Evolutionary conservation across 1,140 invertebrate species (phyloP).

Genomic region (Aradophagus sp.): DNA sequence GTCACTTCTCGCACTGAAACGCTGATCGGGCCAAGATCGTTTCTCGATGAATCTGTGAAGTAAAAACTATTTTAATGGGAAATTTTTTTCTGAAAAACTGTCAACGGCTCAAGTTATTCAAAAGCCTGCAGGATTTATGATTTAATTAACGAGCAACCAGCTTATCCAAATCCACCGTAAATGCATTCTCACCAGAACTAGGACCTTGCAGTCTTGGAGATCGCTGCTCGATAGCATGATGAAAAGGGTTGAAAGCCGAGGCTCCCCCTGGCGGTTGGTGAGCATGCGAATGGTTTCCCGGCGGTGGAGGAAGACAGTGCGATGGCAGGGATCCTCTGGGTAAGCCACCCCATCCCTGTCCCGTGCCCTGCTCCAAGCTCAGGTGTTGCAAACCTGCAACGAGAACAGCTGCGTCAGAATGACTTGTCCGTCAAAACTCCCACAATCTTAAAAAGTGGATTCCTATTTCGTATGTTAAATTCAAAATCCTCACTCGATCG

Average conservation of each 20-base stretch:
- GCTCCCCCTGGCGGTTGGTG: slow-evolving; percentile 67
- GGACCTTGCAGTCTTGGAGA: slow-evolving; percentile 67
- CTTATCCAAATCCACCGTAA: too few relatives aligned
- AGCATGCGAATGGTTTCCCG: slow-evolving; percentile 69
- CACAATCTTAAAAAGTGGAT: too few relatives aligned
- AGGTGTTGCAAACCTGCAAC: slow-evolving; percentile 71
- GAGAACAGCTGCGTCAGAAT: slow-evolving; percentile 57
- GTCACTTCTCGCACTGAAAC: slow-evolving; percentile 69
- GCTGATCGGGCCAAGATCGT: slow-evolving; percentile 69
- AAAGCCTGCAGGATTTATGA: too few relatives aligned
- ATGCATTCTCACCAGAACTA: slow-evolving; percentile 66
- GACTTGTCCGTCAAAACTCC: slow-evolving; percentile 17
- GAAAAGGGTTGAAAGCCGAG: slow-evolving; percentile 73
- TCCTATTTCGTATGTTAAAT: too few relatives aligned
- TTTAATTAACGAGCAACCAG: too few relatives aligned
- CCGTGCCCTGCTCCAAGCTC: slow-evolving; percentile 68
- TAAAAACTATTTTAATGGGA: too few relatives aligned
- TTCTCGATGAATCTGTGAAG: slow-evolving; percentile 68
- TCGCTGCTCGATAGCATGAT: slow-evolving; percentile 71
- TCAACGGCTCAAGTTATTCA: too few relatives aligned
- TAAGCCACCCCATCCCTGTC: slow-evolving; percentile 71
- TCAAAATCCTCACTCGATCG: too few relatives aligned
- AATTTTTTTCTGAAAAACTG: too few relatives aligned
- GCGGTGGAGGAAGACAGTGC: slow-evolving; percentile 72
- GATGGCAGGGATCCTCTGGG: slow-evolving; percentile 69